A percentile compares a stretch with the other conserved stretches of the same genome.
These are phyloP conservation scores for Pristiophorus japonicus DNA, from an alignment of 2,113 vertebrate genomes.

Conservation along the genomic window DNA sequence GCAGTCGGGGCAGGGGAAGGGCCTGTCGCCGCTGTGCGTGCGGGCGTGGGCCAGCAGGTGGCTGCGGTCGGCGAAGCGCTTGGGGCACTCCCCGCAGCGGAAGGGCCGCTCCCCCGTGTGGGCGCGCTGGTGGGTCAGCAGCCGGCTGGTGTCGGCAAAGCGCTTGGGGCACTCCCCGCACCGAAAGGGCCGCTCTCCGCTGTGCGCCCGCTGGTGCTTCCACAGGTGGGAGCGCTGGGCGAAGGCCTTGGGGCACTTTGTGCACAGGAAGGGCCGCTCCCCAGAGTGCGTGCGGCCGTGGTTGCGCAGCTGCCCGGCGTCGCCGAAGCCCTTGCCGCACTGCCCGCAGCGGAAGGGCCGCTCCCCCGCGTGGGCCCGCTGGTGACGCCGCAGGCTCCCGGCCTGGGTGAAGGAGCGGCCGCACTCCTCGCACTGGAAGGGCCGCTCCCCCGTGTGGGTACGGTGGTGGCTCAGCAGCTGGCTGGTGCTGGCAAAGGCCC, in stretches of 20 bases:
- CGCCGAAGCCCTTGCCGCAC: not conserved
- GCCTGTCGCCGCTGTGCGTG: no score
- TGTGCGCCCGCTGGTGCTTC: no score
- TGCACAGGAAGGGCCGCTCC: not conserved
- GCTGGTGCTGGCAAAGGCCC: not conserved
- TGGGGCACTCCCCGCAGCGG: no score
- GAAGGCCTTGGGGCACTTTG: not conserved
- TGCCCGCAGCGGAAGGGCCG: not conserved
- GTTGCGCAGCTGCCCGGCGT: not conserved
- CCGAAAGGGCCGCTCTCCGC: no score
- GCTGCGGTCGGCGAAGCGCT: no score
- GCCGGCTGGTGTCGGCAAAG: no score
- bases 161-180: no score
- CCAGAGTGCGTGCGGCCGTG: not conserved
- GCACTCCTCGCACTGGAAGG: not conserved
- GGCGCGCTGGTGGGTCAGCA: no score
- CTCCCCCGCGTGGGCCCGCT: not conserved
- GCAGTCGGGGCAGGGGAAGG: no score
- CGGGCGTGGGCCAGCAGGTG: no score
- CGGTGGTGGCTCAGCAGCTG: not conserved
- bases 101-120: no score
- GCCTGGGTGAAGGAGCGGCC: not conserved
- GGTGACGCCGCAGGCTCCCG: not conserved
- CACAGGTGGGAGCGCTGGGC: not conserved
- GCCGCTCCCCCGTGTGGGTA: not conserved